Percentiles rank a stretch among this genome's conserved stretches.
Conservation (phyloP, 2,888 invertebrate species). For the Odontomyia ornata region DNA sequence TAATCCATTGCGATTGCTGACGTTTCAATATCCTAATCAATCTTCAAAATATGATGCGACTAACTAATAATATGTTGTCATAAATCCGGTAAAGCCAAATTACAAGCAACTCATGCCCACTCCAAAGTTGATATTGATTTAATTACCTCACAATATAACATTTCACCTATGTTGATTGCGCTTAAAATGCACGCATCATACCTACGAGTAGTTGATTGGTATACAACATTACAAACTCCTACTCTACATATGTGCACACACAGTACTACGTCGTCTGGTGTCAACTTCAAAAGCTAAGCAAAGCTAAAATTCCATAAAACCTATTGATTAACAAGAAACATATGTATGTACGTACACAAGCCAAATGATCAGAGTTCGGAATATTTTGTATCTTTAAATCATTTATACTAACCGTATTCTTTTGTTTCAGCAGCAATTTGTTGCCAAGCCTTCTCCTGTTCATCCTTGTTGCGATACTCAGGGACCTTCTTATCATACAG, state of each 20-base stretch:
- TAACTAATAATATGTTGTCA: too few species aligned
- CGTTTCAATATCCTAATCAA: too few species aligned
- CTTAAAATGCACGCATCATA: neutral
- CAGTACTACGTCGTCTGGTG: neutral
- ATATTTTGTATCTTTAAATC: neutral
- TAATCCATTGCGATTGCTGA: too few species aligned
- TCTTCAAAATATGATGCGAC: too few species aligned
- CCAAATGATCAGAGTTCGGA: neutral
- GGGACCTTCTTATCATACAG: conserved; percentile 65
- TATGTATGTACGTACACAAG: neutral
- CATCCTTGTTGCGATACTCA: conserved; percentile 64
- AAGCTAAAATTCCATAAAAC: neutral
- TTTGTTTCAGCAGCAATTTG: conserved; percentile 61
- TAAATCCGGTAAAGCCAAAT: too few species aligned
- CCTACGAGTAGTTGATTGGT: neutral
- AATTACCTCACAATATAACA: conserved; percentile 1
- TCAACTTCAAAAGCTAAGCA: neutral
- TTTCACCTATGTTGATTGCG: neutral
- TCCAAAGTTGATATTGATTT: neutral
- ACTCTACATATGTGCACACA: too few species aligned
- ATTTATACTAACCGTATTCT: conserved; percentile 59
- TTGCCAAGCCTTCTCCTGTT: conserved; percentile 63
- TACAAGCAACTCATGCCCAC: too few species aligned
- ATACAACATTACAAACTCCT: too few species aligned
- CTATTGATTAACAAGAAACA: neutral